Evolutionary conservation across 2,888 invertebrate species (phyloP), one percentile per base, ranked within the genome.

Genomic region (Tipula lateralis): DNA sequence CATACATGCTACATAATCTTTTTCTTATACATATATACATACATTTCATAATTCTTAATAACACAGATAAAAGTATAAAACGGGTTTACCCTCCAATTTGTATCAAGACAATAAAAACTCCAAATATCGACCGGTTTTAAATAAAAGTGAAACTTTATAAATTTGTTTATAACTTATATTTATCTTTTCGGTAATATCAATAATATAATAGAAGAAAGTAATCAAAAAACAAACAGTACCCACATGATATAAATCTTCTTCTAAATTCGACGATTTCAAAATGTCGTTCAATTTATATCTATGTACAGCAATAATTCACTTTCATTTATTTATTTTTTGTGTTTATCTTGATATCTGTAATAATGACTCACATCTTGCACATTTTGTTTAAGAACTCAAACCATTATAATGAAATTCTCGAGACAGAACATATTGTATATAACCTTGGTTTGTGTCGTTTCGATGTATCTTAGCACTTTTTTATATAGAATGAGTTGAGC

Each of bases 121-220:
- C 50, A 66, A 66, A 66, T 66, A 66, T 66, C 66, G 66, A 66
- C 66, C 66, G 66, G 66, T 66, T 66, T 66, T 66, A 66, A 66
- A 66, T 66, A 66, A 66, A 66, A 66, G 66, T 66, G 66, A 66
- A 66, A 66, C 66, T 66, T 66, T 66, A 24, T 66, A 66, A 66
- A 66, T 66, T 66, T 66, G 66, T 66, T 66, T 66, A 66, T 66
- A 2, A 24, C 66, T 19, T 66, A 66, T 66, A 66, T 66, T 66
- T 66, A 66, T 66, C 66, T 66, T 66, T 66, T 24, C 9, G 66
- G 16, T 16, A 44, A 44, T 44, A n/a, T 36, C 44, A 16, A 39
- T 32, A 32, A 44, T 44, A 44, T 44, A 16, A 44, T 44, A 44
- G 44, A 44, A 44, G 44, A 66, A 66, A 66, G n/a, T 66, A 66